Percentiles rank a stretch among this genome's conserved stretches.
Conservation (phyloP, 2,797 vertebrate species). For the Cryptoprocta ferox region DNA sequence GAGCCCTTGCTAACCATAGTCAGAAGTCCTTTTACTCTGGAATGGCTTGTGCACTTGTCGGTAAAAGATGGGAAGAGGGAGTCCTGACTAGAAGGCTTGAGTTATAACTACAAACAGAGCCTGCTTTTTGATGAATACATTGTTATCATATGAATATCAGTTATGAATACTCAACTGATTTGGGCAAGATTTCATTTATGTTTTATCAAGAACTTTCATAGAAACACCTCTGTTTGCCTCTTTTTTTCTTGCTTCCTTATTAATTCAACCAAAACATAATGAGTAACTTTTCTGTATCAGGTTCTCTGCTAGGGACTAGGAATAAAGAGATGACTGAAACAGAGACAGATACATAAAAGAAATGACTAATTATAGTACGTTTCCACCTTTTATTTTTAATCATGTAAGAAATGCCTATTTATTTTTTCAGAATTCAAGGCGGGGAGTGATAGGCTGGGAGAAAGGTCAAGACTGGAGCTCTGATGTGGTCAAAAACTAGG, state of each 20-base stretch:
- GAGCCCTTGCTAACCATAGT: background rate
- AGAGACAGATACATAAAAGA: conserved; percentile 8
- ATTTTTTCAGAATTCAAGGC: background rate
- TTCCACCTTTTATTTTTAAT: conserved; percentile 36
- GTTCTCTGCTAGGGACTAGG: background rate
- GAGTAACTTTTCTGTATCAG: conserved; percentile 17
- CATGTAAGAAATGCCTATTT: background rate
- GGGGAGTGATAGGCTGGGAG: background rate
- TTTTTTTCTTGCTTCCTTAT: conserved; percentile 29
- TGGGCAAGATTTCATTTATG: conserved; percentile 3
- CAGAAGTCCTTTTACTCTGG: conserved; percentile 19
- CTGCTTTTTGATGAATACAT: background rate
- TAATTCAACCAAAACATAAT: background rate
- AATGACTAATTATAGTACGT: background rate
- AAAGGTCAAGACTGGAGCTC: background rate
- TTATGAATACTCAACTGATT: background rate
- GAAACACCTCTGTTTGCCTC: conserved; percentile 2
- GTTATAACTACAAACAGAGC: background rate
- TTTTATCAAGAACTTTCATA: conserved; percentile 31
- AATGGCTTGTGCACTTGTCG: background rate
- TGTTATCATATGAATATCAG: background rate
- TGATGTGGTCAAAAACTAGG: background rate
- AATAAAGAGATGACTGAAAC: background rate
- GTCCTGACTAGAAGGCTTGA: background rate
- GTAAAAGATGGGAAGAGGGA: conserved; percentile 12